A percentile compares a stretch with the other conserved stretches of the same genome.
Evolutionary conservation across 37 sponge, comb jelly and placozoan species (phyloP).

Genomic region (Axinella damicornis): DNA sequence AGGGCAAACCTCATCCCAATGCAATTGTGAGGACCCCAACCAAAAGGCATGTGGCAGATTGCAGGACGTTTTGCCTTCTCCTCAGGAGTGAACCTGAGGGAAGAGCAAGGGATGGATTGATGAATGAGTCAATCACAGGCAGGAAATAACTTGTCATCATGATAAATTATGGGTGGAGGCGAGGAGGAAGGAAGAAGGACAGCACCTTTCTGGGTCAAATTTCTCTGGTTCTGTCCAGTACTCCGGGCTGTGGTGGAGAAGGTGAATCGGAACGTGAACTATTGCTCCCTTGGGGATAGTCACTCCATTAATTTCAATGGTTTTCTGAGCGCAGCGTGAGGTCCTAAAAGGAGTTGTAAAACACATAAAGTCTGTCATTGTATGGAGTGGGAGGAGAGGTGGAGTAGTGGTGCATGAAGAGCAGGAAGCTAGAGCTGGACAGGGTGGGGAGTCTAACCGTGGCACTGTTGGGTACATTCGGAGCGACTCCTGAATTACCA

Average conservation of each 20-base stretch:
- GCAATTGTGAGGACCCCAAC: conserved; percentile 81
- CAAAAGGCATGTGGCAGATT: conserved; percentile 76
- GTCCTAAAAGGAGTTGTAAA: too few relatives aligned
- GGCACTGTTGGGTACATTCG: conserved; percentile 73
- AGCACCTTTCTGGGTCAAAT: conserved; percentile 81
- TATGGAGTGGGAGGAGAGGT: too few relatives aligned
- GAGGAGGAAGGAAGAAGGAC: too few relatives aligned
- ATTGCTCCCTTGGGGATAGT: conserved; percentile 52
- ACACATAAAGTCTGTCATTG: too few relatives aligned
- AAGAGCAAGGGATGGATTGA: not conserved
- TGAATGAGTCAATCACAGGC: too few relatives aligned
- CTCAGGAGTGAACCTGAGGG: conserved; percentile 75
- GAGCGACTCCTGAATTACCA: conserved; percentile 71
- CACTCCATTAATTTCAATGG: not conserved
- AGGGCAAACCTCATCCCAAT: conserved; percentile 87
- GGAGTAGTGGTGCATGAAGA: too few relatives aligned
- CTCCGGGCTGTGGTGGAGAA: conserved; percentile 69
- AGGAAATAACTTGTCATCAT: too few relatives aligned
- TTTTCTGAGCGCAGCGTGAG: not conserved
- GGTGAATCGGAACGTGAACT: conserved; percentile 43
- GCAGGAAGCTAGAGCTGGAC: too few relatives aligned
- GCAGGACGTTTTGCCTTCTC: conserved; percentile 62
- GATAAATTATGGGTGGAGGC: too few relatives aligned
- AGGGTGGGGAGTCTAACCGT: conserved; percentile 1
- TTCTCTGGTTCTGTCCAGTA: conserved; percentile 82